Conservation (phyloP, 2,888 invertebrate genomes). For the Lissonota sp. region DNA sequence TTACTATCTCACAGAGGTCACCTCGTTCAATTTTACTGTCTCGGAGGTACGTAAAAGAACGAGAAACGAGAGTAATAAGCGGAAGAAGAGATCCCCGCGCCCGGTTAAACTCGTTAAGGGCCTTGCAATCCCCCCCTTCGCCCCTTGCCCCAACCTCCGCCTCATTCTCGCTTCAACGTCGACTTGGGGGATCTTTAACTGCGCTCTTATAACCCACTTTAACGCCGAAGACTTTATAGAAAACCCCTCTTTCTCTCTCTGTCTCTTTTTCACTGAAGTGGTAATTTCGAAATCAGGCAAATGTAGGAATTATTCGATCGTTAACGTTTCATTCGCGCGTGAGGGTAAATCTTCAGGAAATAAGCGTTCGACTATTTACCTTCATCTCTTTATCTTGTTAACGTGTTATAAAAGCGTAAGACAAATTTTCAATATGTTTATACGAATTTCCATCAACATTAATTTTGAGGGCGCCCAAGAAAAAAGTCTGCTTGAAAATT, state of each 20-base stretch:
- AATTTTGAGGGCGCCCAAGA: slow-evolving; percentile 1
- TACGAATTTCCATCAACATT: slow-evolving; percentile 32
- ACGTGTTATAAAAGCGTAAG: slow-evolving; percentile 12
- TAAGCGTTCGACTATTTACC: slow-evolving; percentile 36
- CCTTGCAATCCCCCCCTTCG: too few species aligned
- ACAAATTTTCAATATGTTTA: background rate
- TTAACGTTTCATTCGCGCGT: slow-evolving; percentile 56
- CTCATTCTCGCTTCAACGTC: too few species aligned
- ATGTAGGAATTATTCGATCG: slow-evolving; percentile 63
- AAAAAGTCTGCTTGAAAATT: background rate
- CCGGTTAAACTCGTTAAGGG: slow-evolving; percentile 47
- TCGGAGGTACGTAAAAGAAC: slow-evolving; percentile 31
- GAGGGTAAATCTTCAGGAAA: slow-evolving; percentile 24
- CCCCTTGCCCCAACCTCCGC: too few species aligned
- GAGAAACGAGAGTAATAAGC: slow-evolving; percentile 55
- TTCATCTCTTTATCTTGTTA: background rate
- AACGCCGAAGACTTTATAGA: background rate
- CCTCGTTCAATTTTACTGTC: slow-evolving; percentile 54
- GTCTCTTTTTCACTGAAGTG: slow-evolving; percentile 8
- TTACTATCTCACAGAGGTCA: slow-evolving; percentile 4
- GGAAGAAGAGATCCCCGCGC: slow-evolving; percentile 35
- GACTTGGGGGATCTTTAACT: too few species aligned
- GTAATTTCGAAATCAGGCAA: slow-evolving; percentile 54
- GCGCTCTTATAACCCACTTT: slow-evolving; percentile 47
- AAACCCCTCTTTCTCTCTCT: background rate